phyloP scores from a whole-genome alignment of 2,113 vertebrate species.

The Crypturellus undulatus region DNA sequence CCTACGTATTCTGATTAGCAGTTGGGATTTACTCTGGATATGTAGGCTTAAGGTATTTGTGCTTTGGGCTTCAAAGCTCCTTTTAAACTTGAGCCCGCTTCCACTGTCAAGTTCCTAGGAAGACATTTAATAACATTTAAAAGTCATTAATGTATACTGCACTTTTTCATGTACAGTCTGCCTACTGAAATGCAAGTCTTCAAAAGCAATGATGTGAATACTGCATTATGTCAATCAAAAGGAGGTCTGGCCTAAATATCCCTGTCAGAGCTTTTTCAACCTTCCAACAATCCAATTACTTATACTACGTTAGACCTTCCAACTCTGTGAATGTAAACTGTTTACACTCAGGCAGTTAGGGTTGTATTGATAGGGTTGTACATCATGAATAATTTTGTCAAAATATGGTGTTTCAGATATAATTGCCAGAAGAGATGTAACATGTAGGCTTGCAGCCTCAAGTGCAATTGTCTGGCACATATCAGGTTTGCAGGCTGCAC shows the following conservation, averaged over 20 bases:
- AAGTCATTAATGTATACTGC: neutral
- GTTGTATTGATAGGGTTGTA: neutral
- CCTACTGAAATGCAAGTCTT: neutral
- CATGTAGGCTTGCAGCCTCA: neutral
- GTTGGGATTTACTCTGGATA: neutral
- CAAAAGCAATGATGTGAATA: constrained; percentile 25
- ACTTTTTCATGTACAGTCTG: neutral
- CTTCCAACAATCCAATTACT: constrained; percentile 15
- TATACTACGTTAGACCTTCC: neutral
- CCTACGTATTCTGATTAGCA: constrained; percentile 22
- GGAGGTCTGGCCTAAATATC: neutral
- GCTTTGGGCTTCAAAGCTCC: constrained; percentile 31
- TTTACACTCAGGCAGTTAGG: constrained; percentile 8
- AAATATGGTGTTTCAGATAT: constrained; percentile 9
- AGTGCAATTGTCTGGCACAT: neutral
- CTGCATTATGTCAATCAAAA: neutral
- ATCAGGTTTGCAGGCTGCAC: neutral
- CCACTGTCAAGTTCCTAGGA: constrained; percentile 24
- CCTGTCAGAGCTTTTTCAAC: neutral
- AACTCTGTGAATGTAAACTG: neutral
- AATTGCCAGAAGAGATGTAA: constrained; percentile 25
- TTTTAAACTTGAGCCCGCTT: constrained; percentile 58
- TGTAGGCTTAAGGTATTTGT: constrained; percentile 48
- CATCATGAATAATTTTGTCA: neutral
- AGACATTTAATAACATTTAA: constrained; percentile 35